These are phyloP conservation scores for Anableps anableps DNA, from an alignment of 2,797 vertebrate genomes.

Conservation along the genomic window DNA sequence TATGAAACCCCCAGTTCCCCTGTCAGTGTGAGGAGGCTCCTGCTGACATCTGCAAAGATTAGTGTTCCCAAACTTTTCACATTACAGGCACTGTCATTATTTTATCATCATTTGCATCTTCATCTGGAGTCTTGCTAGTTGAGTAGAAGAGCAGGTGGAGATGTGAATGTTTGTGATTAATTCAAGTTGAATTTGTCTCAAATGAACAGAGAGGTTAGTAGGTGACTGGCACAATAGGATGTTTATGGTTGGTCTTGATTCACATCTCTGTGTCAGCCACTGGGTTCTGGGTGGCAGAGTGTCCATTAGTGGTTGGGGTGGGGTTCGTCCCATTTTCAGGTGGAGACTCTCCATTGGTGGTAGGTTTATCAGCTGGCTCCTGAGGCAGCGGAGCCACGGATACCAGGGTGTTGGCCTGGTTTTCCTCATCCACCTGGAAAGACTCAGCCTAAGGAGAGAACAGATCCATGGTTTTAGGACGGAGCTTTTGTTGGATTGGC, in stretches of 20 bases:
- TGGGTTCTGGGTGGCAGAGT: constrained; percentile 82
- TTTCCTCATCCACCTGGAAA: constrained; percentile 88
- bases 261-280: constrained; percentile 92
- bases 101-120: constrained; percentile 29
- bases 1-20: constrained; percentile 9
- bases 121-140: constrained; percentile 16
- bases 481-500: not conserved
- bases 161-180: not conserved
- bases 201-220: constrained; percentile 42
- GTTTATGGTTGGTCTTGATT: constrained; percentile 46
- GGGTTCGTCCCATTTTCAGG: constrained; percentile 87
- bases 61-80: constrained; percentile 72
- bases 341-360: constrained; percentile 84
- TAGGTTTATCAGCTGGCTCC: constrained; percentile 87
- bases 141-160: constrained; percentile 10
- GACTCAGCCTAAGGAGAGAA: constrained; percentile 84
- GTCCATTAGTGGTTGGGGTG: constrained; percentile 84
- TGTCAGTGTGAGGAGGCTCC: constrained; percentile 22
- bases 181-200: constrained; percentile 41
- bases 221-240: constrained; percentile 21
- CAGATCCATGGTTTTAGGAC: constrained; percentile 5
- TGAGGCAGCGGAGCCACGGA: constrained; percentile 83
- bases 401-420: constrained; percentile 90
- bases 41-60: constrained; percentile 41
- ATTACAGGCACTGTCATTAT: constrained; percentile 70